Base-by-base conservation (phyloP, 1,140 invertebrate species). In the Plodia interpunctella region DNA sequence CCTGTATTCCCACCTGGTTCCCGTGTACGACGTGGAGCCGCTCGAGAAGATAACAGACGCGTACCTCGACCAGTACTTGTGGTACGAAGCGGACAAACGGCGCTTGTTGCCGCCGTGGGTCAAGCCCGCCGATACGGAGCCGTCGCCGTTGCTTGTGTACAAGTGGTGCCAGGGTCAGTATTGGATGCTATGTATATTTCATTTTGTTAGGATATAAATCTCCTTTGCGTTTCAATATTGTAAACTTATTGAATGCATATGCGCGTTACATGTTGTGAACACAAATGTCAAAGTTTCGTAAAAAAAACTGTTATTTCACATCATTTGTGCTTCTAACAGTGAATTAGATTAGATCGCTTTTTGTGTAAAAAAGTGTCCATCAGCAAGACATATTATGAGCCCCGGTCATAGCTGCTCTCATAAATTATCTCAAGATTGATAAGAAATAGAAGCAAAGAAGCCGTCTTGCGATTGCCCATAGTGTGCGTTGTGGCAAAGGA, bases 21-120 rank as follows among this genome's bases (percentile, higher is more conserved):
- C 99, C 0, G 98, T 99, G 0, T 99, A 99, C 81, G 98, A 99
- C 80, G 98, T 99, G 15, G 98, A 99, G 78, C 98, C 99, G 0
- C 90, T 99, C 8, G 99, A 99, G 87, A 99, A 99, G 90, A 99
- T 99, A 20, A 99, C 98, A 0, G 99, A 99, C 86, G 99, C 99
- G n/a, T 99, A 99, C 88, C 90, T 99, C 21, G 98, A 99, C 92
- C 99, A 99, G 86, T 99, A 99, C 90, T 87, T 99, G 6, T 99
- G 98, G 98, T 99, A 99, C 85, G 99, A 99, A 90, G 98, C 99
- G 0, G 99, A 99, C 85, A 99, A 99, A 81, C 91, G 99, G 20
- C 89, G 97, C 21, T 90, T 99, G 3, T 98, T 99, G 74, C 99
- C 99, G 50, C 97, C 98, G 0, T 99, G 99, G 99, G 97, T 99